Evolutionary conservation across 2,113 vertebrate genomes (phyloP), one percentile per base, ranked within the genome.

Genomic region (Rostratula benghalensis): DNA sequence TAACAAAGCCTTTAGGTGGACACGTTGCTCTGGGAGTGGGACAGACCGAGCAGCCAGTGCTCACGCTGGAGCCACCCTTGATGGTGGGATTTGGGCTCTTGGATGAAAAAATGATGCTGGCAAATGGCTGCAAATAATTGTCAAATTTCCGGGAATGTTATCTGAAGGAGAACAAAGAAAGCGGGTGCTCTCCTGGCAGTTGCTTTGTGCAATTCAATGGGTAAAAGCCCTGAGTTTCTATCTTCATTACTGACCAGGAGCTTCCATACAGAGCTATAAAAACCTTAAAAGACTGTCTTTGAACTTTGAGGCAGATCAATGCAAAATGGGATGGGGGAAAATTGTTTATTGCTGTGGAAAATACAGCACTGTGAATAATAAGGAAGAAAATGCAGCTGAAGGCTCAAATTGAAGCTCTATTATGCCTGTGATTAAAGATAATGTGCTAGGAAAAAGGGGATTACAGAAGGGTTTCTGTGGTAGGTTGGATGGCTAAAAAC

Each of bases 391-490:
- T 91, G 94, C 93, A 94, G 96, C 94, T 86, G 83, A 91, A 71
- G 69, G 60, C 92, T 92, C 76, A 65, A 91, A 83, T 46, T 60
- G 87, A 90, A 39, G 43, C 81, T 64, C 91, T 65, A 56, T 95
- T 95, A 91, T 96, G 93, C 67, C 80, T 56, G 24, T 97, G 97
- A 98, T 98, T 97, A 97, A 93, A 91, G 93, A 96, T 97, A 97
- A 97, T 98, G 88, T 80, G 54, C 73, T 70, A 65, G 56, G 60
- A 63, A 41, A 39, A 37, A 57, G 76, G 65, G 81, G 45, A 30
- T 93, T 61, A 20, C 16, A 3, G 74, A 67, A 50, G 33, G 39
- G 46, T 33, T 63, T 78, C 73, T 86, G 74, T 28, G 63, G 50
- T 82, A 53, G 86, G 73, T 19, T 89, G 86, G 82, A 45, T 92